Percentiles rank a stretch among this genome's conserved stretches.
Conservation (phyloP, 2,888 invertebrate species). For the Atethmia centrago region DNA sequence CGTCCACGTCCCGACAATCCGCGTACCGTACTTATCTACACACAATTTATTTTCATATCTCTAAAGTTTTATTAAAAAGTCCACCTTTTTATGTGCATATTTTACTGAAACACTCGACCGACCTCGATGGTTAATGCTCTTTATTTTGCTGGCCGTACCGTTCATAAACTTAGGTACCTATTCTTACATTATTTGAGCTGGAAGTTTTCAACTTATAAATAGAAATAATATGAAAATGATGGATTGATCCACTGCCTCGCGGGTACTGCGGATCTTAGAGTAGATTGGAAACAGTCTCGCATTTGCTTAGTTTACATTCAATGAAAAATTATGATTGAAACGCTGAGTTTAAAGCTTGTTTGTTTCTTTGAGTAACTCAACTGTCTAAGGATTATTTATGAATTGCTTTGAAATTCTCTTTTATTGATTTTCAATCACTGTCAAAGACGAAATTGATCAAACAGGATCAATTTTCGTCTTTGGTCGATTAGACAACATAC, state of each 20-base stretch:
- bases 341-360: slow-evolving; percentile 56
- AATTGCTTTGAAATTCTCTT: slow-evolving; percentile 60
- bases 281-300: slow-evolving; percentile 43
- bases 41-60: slow-evolving; percentile 62
- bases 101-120: slow-evolving; percentile 18
- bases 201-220: slow-evolving; percentile 49
- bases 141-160: slow-evolving; percentile 18
- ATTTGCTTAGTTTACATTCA: slow-evolving; percentile 42
- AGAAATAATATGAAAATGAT: slow-evolving; percentile 55
- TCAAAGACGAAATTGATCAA: slow-evolving; percentile 52
- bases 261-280: slow-evolving; percentile 4
- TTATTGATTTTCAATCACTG: slow-evolving; percentile 64
- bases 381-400: slow-evolving; percentile 56
- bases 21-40: slow-evolving; percentile 62
- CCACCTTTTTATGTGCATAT: slow-evolving; percentile 11
- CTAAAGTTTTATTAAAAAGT: slow-evolving; percentile 51
- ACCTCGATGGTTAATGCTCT: slow-evolving; percentile 8
- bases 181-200: slow-evolving; percentile 27
- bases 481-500: slow-evolving; percentile 31
- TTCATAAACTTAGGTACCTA: slow-evolving; percentile 10
- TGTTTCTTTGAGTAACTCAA: slow-evolving; percentile 57
- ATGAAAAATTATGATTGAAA: slow-evolving; percentile 64
- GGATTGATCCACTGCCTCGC: slow-evolving; percentile 39
- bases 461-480: slow-evolving; percentile 48
- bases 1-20: slow-evolving; percentile 63